Conservation (phyloP, 23 tunicate genomes). For the Diplosoma virens region DNA sequence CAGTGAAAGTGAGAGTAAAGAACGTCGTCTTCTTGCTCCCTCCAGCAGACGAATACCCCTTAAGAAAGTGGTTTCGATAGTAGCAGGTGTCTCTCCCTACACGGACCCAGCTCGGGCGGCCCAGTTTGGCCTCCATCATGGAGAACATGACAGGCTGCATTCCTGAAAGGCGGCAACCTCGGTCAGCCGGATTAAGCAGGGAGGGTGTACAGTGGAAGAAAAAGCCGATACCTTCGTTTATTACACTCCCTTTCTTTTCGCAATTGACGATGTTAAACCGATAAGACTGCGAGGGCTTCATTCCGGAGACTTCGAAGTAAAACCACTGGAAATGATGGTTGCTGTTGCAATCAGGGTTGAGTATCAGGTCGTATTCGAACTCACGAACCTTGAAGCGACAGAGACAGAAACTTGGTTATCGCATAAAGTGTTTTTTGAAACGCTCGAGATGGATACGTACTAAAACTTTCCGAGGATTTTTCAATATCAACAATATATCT, state of each 20-base stretch:
- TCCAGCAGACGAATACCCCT: slow-evolving; percentile 49
- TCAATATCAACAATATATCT: too few relatives aligned
- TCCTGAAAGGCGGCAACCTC: slow-evolving; percentile 41
- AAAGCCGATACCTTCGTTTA: slow-evolving; percentile 79
- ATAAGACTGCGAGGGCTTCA: slow-evolving; percentile 42
- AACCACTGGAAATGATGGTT: slow-evolving; percentile 96
- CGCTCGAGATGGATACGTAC: too few relatives aligned
- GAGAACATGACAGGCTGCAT: slow-evolving; percentile 99
- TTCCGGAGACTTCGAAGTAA: slow-evolving; percentile 78
- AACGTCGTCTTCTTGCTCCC: slow-evolving; percentile 53
- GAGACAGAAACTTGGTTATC: too few relatives aligned
- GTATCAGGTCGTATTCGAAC: slow-evolving; percentile 83
- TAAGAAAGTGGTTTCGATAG: slow-evolving; percentile 84
- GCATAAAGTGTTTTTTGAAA: too few relatives aligned
- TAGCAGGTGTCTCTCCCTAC: slow-evolving; percentile 76
- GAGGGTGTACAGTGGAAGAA: too few relatives aligned
- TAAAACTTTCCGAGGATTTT: too few relatives aligned
- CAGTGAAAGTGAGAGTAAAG: slow-evolving; percentile 80
- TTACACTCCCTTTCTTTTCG: slow-evolving; percentile 83
- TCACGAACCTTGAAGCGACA: slow-evolving; percentile 56
- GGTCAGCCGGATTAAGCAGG: too few relatives aligned
- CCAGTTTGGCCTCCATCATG: slow-evolving; percentile 67
- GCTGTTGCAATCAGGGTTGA: slow-evolving; percentile 90
- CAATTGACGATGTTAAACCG: slow-evolving; percentile 94
- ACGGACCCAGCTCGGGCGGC: slow-evolving; percentile 83